Base-by-base conservation (phyloP, 1,140 invertebrate species). In the Nylanderia fulva region DNA sequence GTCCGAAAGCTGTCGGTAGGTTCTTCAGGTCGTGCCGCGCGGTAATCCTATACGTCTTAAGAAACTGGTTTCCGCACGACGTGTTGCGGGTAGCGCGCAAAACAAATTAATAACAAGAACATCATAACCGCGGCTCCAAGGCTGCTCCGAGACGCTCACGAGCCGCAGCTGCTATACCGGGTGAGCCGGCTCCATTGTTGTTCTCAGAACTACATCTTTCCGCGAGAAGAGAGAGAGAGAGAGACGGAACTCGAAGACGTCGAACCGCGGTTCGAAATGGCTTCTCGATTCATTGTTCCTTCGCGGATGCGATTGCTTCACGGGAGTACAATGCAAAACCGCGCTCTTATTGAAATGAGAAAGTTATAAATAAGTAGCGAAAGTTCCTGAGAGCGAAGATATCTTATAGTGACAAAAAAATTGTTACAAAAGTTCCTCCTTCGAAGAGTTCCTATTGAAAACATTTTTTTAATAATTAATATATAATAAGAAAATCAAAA, bases 101-200 rank as follows among this genome's bases (percentile, higher is more conserved):
- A 91, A 91, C 90, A 90, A 91, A 91, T 91, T 91, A 91, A 91
- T 91, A 91, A 91, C 90, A 91, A 91, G 90, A 91, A 88, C 90
- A 91, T 91, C 90, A 91, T 91, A 91, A 91, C 89, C 90, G 64
- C 71, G 79, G 77, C 60, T 83, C 84, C 90, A 91, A 91, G 90
- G 90, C 85, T 91, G 89, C 71, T 11, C 52, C 86, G 66, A 84
- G 89, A 85, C 60, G 85, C 56, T 89, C 87, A 66, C 87, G 85
- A 87, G 88, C 75, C 86, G 60, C 83, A 88, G 87, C 86, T 88
- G 87, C 69, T 88, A 88, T 88, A 88, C 87, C 83, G 87, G 87
- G 86, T 88, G 87, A 88, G 84, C 87, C 86, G 58, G 52, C 68
- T 36, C 75, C 75, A 88, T 88, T 88, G 83, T 82, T 82, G 24